Evolutionary conservation across 2,888 invertebrate species (phyloP).

Genomic region (Melikaiella ostensackeni): DNA sequence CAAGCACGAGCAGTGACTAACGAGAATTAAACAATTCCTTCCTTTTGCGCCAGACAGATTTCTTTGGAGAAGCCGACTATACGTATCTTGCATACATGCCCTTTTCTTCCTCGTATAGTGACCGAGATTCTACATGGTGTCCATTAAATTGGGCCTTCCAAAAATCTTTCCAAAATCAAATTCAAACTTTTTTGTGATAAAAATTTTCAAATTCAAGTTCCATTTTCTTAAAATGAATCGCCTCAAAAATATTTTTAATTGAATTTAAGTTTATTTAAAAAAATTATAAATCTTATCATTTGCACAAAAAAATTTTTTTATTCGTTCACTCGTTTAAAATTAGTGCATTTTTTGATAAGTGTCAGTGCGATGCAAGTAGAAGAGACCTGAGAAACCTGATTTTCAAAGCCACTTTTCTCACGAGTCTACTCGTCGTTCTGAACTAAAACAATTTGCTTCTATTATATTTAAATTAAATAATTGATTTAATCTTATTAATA

Average conservation of each 20-base stretch:
- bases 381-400: slow-evolving; percentile 52
- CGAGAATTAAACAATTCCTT: slow-evolving; percentile 49
- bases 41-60: slow-evolving; percentile 46
- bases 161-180: not conserved
- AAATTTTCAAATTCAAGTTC: not conserved
- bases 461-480: slow-evolving; percentile 40
- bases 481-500: slow-evolving; percentile 36
- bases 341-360: not conserved
- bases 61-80: slow-evolving; percentile 52
- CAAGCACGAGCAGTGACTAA: not conserved
- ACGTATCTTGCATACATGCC: slow-evolving; percentile 49
- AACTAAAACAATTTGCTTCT: not conserved
- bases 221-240: not conserved
- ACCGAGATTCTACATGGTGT: slow-evolving; percentile 45
- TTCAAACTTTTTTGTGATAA: not conserved
- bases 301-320: not conserved
- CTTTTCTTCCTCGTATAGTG: slow-evolving; percentile 48
- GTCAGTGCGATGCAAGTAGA: slow-evolving; percentile 42
- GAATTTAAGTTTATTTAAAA: not conserved
- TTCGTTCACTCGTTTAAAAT: not conserved
- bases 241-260: not conserved
- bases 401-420: slow-evolving; percentile 48
- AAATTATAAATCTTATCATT: not conserved
- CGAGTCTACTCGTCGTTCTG: slow-evolving; percentile 41
- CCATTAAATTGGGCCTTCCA: not conserved